A percentile compares a stretch with the other conserved stretches of the same genome.
Evolutionary conservation across 2,888 invertebrate genomes (phyloP).

Genomic region (Aleiodes leptofemur): DNA sequence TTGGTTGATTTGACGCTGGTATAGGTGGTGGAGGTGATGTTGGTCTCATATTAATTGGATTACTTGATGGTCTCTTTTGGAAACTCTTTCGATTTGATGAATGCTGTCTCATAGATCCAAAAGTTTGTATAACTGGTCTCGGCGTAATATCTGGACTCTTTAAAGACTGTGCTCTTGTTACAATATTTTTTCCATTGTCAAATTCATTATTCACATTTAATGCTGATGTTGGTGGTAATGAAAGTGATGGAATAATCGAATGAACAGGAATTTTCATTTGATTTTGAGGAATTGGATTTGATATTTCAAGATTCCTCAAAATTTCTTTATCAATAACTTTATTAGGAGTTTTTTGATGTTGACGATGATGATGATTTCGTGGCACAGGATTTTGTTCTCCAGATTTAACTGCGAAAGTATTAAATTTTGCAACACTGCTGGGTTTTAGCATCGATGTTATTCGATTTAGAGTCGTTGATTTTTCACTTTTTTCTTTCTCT

Average conservation of each 20-base stretch:
- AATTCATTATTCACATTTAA: slow-evolving; percentile 77
- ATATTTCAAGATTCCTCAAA: slow-evolving; percentile 87
- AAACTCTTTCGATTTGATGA: slow-evolving; percentile 74
- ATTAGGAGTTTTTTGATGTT: slow-evolving; percentile 77
- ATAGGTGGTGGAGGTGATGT: slow-evolving; percentile 87
- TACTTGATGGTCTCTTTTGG: slow-evolving; percentile 84
- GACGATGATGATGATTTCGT: slow-evolving; percentile 78
- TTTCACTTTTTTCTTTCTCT: slow-evolving; percentile 38
- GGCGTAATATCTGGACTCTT: slow-evolving; percentile 77
- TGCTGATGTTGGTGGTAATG: slow-evolving; percentile 65
- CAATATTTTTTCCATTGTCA: slow-evolving; percentile 78
- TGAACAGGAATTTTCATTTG: slow-evolving; percentile 79
- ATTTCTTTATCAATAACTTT: slow-evolving; percentile 84
- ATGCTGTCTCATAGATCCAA: slow-evolving; percentile 87
- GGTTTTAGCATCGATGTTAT: slow-evolving; percentile 82
- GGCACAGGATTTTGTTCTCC: slow-evolving; percentile 79
- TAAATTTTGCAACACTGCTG: slow-evolving; percentile 75
- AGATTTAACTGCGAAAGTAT: slow-evolving; percentile 76
- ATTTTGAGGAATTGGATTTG: slow-evolving; percentile 86
- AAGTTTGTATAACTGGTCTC: slow-evolving; percentile 83
- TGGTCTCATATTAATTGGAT: slow-evolving; percentile 82
- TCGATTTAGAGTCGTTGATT: slow-evolving; percentile 78
- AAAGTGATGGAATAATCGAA: slow-evolving; percentile 79
- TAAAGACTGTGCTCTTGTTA: slow-evolving; percentile 90
- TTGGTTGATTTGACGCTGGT: slow-evolving; percentile 72